Conservation (phyloP, 2,888 invertebrate genomes). For the Ectropis crepuscularia region DNA sequence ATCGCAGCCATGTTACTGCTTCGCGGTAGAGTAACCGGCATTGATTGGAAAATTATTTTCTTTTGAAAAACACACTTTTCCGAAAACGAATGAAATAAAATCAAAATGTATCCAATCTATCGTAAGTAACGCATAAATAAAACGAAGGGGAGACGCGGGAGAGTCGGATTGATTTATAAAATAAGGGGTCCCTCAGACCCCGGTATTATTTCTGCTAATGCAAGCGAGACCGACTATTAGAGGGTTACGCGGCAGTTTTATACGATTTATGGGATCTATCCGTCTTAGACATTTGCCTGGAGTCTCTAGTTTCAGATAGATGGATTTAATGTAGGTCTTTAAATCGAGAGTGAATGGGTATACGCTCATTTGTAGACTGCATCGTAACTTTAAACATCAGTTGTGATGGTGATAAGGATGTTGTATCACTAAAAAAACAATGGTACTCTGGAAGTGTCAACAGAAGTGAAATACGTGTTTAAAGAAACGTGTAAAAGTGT, state of each 20-base stretch:
- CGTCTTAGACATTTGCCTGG: constrained; percentile 3
- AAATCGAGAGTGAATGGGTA: no score
- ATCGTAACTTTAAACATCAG: no score
- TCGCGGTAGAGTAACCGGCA: no score
- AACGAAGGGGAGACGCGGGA: constrained; percentile 8
- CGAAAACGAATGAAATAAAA: constrained; percentile 29
- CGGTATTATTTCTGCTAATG: constrained; percentile 60
- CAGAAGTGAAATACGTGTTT: no score
- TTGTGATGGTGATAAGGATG: no score
- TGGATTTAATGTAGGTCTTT: neutral
- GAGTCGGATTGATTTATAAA: constrained; percentile 64
- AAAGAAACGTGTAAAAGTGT: no score
- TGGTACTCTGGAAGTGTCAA: no score
- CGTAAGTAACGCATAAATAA: constrained; percentile 35
- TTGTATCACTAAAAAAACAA: no score
- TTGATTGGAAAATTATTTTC: no score
- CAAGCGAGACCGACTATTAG: constrained; percentile 51
- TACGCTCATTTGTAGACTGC: no score
- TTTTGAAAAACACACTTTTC: neutral
- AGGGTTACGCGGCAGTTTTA: constrained; percentile 46
- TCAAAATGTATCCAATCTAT: constrained; percentile 31
- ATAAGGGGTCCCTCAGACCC: constrained; percentile 53
- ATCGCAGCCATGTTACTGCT: no score
- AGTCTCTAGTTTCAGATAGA: neutral
- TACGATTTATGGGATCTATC: constrained; percentile 49